Percentiles rank a stretch among this genome's conserved stretches.
Conservation (phyloP, 2,888 invertebrate species). For the Graphium colonna region DNA sequence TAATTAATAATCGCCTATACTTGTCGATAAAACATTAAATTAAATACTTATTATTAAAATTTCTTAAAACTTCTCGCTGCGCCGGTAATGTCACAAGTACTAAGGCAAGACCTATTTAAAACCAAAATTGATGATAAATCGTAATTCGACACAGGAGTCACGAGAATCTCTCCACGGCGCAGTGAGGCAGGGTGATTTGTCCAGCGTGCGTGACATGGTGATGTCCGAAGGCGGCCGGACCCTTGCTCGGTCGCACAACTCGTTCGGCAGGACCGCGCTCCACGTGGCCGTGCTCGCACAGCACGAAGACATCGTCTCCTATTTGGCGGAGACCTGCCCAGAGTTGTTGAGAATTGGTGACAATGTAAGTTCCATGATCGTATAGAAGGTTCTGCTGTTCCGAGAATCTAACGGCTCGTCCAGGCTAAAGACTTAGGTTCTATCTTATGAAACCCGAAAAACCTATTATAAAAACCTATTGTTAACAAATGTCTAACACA, state of each 20-base stretch:
- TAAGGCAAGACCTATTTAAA: no score
- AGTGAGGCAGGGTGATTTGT: constrained; percentile 81
- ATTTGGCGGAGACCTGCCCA: constrained; percentile 85
- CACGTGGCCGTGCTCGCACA: constrained; percentile 94
- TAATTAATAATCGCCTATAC: no score
- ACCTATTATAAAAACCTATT: no score
- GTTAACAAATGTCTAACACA: no score
- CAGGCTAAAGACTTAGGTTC: no score
- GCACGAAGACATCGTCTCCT: constrained; percentile 89
- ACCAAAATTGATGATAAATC: neutral
- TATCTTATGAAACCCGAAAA: no score
- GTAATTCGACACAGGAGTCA: constrained; percentile 81
- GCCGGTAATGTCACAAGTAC: no score
- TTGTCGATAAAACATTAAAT: no score
- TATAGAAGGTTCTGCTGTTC: no score
- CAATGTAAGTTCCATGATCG: constrained; percentile 83
- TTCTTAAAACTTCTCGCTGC: no score
- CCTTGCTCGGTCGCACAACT: constrained; percentile 77
- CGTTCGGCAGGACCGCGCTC: constrained; percentile 87
- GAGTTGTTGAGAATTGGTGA: constrained; percentile 89
- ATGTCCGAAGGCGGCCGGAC: constrained; percentile 73
- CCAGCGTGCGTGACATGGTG: constrained; percentile 78
- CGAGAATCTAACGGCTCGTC: no score
- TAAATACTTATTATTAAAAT: no score
- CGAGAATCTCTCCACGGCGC: constrained; percentile 88